phyloP scores from a whole-genome alignment of 1,140 invertebrate genomes.

The Conopomorpha cramerella region DNA sequence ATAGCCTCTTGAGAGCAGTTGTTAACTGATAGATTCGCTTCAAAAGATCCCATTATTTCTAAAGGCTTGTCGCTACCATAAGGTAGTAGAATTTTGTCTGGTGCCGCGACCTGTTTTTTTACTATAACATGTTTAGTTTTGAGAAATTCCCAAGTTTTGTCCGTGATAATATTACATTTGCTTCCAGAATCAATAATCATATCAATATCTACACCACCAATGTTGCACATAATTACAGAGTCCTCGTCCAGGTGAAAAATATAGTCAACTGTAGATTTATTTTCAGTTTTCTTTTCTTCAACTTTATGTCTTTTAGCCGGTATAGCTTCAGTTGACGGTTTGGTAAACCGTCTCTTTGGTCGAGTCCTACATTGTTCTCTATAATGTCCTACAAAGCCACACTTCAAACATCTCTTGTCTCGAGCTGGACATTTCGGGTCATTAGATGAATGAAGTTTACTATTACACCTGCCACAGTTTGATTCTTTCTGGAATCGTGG shows the following conservation, averaged over 20 bases:
- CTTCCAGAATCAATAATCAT: neutral
- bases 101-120: neutral
- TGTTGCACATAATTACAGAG: no score
- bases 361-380: no score
- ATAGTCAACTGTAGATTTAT: no score
- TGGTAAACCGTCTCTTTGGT: no score
- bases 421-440: neutral
- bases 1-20: no score
- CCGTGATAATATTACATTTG: neutral
- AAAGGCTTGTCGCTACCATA: neutral
- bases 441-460: neutral
- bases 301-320: no score
- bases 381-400: neutral
- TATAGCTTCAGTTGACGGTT: no score
- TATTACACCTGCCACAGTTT: neutral
- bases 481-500: no score
- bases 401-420: neutral
- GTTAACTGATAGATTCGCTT: no score
- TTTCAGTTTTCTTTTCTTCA: no score
- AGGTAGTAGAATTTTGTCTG: neutral
- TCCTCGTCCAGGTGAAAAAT: no score
- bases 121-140: neutral
- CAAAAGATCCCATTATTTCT: no score
- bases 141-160: neutral
- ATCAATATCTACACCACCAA: neutral